phyloP scores from a whole-genome alignment of 2,888 invertebrate species.

The Endomychus coccineus region DNA sequence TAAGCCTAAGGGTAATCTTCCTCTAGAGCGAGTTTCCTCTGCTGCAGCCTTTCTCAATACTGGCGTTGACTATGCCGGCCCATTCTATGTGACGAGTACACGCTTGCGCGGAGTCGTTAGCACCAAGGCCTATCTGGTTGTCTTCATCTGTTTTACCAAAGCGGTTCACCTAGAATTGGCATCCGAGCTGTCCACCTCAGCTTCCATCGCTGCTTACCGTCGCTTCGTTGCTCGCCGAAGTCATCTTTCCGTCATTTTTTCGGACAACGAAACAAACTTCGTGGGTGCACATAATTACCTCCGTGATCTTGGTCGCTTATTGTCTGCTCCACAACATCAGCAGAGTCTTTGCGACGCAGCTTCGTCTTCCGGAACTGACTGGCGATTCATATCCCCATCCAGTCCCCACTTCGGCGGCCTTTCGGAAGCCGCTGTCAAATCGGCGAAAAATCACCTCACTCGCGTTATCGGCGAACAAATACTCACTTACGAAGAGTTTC shows the following conservation, averaged over 20 bases:
- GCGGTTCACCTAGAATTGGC: no score
- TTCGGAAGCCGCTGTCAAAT: no score
- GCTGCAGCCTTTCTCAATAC: constrained; percentile 3
- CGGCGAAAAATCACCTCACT: no score
- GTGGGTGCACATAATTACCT: constrained; percentile 8
- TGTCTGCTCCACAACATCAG: constrained; percentile 7
- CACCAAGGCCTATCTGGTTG: constrained; percentile 6
- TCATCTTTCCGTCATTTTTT: no score
- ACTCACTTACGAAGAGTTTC: constrained; percentile 4
- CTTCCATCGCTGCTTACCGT: no score
- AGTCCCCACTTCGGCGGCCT: neutral
- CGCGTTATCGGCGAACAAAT: no score
- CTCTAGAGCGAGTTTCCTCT: constrained; percentile 2
- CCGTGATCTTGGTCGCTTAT: constrained; percentile 8
- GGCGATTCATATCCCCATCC: no score
- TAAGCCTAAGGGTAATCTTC: constrained; percentile 5
- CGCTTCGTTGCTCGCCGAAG: constrained; percentile 7
- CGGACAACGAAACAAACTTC: no score
- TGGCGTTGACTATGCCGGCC: constrained; percentile 2
- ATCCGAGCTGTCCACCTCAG: no score
- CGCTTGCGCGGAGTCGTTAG: constrained; percentile 1
- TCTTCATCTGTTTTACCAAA: no score
- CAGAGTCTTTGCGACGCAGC: constrained; percentile 3
- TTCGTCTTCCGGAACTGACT: constrained; percentile 6
- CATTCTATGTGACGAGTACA: constrained; percentile 1